Evolutionary conservation across 2,888 invertebrate genomes (phyloP).

Genomic region (Eupithecia vulgata): DNA sequence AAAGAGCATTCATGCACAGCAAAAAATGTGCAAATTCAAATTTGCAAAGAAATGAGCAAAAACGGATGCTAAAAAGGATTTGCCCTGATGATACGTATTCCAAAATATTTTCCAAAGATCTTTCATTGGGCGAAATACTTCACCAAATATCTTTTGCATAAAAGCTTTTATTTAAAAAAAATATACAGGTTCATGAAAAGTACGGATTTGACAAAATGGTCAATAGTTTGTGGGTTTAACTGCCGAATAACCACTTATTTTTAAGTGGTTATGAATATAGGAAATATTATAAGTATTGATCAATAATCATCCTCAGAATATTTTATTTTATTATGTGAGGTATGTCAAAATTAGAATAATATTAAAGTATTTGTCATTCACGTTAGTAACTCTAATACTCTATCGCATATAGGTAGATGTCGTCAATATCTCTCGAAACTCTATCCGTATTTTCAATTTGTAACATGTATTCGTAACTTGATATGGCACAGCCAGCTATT

Average conservation of each 20-base stretch:
- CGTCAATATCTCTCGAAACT: neutral
- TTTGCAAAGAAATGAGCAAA: neutral
- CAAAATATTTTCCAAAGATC: neutral
- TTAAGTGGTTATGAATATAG: neutral
- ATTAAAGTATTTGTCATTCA: neutral
- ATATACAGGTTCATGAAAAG: neutral
- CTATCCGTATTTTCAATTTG: constrained; percentile 28
- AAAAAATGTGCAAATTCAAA: neutral
- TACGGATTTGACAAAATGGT: neutral
- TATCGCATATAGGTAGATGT: neutral
- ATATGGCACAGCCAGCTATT: constrained; percentile 29
- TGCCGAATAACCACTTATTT: too few relatives aligned
- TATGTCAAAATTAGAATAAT: neutral
- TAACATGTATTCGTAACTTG: constrained; percentile 22
- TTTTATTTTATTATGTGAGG: neutral
- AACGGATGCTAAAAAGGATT: too few relatives aligned
- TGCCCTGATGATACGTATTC: too few relatives aligned
- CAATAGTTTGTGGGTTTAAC: neutral
- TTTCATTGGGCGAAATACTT: too few relatives aligned
- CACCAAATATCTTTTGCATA: too few relatives aligned
- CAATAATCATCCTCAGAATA: neutral
- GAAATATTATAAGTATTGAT: neutral
- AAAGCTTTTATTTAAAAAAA: too few relatives aligned
- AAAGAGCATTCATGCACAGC: neutral
- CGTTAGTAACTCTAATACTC: neutral